phyloP scores from a whole-genome alignment of 2,888 invertebrate genomes.

The Synanthedon vespiformis region DNA sequence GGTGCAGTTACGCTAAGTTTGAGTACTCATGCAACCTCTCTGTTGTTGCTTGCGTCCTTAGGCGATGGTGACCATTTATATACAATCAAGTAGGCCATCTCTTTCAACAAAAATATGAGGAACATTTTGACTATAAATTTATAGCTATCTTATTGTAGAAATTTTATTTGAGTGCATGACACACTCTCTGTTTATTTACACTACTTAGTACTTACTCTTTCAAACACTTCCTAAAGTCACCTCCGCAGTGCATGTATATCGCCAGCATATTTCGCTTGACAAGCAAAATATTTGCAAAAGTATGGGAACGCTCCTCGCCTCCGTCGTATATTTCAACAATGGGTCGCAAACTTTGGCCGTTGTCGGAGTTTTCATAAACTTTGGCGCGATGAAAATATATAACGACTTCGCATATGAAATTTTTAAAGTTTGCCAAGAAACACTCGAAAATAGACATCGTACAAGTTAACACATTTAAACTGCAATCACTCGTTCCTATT shows the following conservation, averaged over 20 bases:
- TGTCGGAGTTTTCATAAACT: neutral
- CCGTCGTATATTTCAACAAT: neutral
- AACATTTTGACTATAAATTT: no score
- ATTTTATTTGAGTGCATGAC: no score
- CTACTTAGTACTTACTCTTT: neutral
- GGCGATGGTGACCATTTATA: no score
- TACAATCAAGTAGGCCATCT: no score
- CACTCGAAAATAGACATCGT: neutral
- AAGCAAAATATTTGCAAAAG: neutral
- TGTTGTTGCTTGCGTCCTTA: no score
- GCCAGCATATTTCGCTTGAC: neutral
- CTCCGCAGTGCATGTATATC: neutral
- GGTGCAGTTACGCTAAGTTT: no score
- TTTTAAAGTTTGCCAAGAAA: neutral
- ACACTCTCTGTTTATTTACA: neutral
- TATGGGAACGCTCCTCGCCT: neutral
- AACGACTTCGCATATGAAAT: neutral
- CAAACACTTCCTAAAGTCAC: neutral
- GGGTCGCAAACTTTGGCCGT: neutral
- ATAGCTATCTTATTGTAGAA: no score
- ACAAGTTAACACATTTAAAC: neutral
- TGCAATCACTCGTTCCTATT: no score
- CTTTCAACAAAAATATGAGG: no score
- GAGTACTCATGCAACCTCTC: no score
- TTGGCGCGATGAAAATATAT: neutral